These are phyloP conservation scores for Pycnomerus fuliginosus DNA, from an alignment of 2,888 invertebrate species.

Conservation along the genomic window DNA sequence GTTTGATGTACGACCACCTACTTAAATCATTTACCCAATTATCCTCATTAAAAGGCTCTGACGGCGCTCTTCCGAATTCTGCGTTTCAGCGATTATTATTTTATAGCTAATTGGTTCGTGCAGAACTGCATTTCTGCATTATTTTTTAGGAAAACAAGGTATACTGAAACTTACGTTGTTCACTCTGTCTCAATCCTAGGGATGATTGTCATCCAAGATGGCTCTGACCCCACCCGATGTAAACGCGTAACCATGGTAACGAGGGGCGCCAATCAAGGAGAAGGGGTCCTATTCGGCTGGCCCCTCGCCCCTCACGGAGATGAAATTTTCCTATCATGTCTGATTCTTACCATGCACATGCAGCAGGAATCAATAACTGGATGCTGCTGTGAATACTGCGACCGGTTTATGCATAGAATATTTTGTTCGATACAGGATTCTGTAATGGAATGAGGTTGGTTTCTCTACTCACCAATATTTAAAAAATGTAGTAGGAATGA, in stretches of 20 bases:
- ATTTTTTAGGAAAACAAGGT: no score
- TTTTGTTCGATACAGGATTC: no score
- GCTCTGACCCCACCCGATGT: slow-evolving; percentile 52
- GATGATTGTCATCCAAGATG: slow-evolving; percentile 46
- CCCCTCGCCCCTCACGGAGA: slow-evolving; percentile 26
- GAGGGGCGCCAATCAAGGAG: slow-evolving; percentile 42
- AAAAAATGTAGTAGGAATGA: no score
- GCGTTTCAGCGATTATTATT: no score
- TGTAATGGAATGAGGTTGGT: no score
- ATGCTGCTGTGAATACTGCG: slow-evolving; percentile 4
- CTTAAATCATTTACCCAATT: slow-evolving; percentile 9
- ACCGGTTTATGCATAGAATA: no score
- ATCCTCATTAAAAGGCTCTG: not conserved
- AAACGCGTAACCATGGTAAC: slow-evolving; percentile 45
- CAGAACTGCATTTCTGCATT: no score
- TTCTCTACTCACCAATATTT: no score
- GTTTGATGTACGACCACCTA: slow-evolving; percentile 6
- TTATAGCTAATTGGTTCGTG: no score
- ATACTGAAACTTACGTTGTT: slow-evolving; percentile 9
- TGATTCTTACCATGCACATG: slow-evolving; percentile 38
- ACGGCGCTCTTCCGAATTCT: no score
- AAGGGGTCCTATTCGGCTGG: slow-evolving; percentile 40
- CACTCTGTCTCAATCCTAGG: slow-evolving; percentile 30
- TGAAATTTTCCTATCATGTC: slow-evolving; percentile 27
- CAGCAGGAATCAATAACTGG: slow-evolving; percentile 27